Percentiles rank a stretch among this genome's conserved stretches.
These are phyloP conservation scores for Platycheirus albimanus DNA, from an alignment of 2,888 invertebrate genomes.

Conservation along the genomic window DNA sequence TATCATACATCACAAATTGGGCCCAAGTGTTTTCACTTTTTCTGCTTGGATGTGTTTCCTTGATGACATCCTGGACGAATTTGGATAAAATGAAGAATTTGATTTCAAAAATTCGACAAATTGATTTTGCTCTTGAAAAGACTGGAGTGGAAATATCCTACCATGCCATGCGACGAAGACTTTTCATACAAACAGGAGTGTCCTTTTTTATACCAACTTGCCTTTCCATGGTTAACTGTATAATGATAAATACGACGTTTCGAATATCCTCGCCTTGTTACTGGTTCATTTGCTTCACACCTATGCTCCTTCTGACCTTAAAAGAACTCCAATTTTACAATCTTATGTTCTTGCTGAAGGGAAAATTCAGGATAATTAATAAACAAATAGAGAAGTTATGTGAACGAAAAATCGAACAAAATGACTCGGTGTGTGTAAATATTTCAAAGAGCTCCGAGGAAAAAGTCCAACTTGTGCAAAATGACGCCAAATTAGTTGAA, in stretches of 20 bases:
- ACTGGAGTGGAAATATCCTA: slow-evolving; percentile 73
- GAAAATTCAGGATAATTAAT: slow-evolving; percentile 76
- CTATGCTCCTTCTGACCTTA: slow-evolving; percentile 76
- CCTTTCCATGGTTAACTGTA: slow-evolving; percentile 78
- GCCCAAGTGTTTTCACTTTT: slow-evolving; percentile 77
- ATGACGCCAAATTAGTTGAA: slow-evolving; percentile 47
- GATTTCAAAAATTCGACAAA: slow-evolving; percentile 73
- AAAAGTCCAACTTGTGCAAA: slow-evolving; percentile 7
- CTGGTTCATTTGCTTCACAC: slow-evolving; percentile 78
- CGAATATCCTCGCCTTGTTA: slow-evolving; percentile 74
- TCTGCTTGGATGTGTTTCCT: slow-evolving; percentile 70
- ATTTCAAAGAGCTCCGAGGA: slow-evolving; percentile 30
- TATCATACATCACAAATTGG: slow-evolving; percentile 77
- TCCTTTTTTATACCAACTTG: slow-evolving; percentile 75
- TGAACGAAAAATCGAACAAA: slow-evolving; percentile 23
- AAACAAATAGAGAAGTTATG: slow-evolving; percentile 66
- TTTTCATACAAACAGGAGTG: slow-evolving; percentile 74
- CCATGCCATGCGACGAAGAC: slow-evolving; percentile 58
- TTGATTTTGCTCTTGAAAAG: slow-evolving; percentile 75
- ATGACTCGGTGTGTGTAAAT: slow-evolving; percentile 31
- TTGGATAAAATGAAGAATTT: slow-evolving; percentile 69
- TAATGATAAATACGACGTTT: slow-evolving; percentile 75
- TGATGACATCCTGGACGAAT: slow-evolving; percentile 76
- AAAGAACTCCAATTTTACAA: slow-evolving; percentile 78
- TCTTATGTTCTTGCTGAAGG: slow-evolving; percentile 76